Conservation (phyloP, 2,797 vertebrate species). For the Melanotaenia pygmaea region DNA sequence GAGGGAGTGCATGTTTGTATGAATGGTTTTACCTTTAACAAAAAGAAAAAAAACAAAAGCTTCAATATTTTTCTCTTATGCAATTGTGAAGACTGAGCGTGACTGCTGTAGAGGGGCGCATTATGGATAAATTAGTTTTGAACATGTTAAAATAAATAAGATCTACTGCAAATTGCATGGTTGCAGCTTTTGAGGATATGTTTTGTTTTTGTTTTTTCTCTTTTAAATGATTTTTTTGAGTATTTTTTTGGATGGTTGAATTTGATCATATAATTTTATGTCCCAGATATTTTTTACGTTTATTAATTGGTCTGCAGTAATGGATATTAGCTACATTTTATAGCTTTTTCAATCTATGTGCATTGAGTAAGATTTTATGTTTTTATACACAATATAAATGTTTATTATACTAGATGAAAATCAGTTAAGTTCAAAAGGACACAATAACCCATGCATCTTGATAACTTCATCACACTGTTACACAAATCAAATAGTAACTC, state of each 20-base stretch:
- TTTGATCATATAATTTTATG: not conserved
- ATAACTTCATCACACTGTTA: not conserved
- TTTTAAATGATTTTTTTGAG: not conserved
- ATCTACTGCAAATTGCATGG: not conserved
- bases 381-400: not conserved
- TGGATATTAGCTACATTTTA: not conserved
- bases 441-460: not conserved
- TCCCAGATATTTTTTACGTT: not conserved
- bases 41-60: not conserved
- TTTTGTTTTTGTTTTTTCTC: not conserved
- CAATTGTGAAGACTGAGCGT: not conserved
- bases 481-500: not conserved
- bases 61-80: not conserved
- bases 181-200: not conserved
- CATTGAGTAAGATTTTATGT: not conserved
- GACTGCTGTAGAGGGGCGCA: too few species aligned
- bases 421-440: not conserved
- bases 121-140: not conserved
- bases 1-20: not conserved
- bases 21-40: too few species aligned
- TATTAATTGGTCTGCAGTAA: not conserved
- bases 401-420: not conserved
- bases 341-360: not conserved
- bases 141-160: not conserved
- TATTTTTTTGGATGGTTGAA: not conserved